Evolutionary conservation across 92 coral and sea anemone species (phyloP).

Genomic region (Anthopleura xanthogrammica): DNA sequence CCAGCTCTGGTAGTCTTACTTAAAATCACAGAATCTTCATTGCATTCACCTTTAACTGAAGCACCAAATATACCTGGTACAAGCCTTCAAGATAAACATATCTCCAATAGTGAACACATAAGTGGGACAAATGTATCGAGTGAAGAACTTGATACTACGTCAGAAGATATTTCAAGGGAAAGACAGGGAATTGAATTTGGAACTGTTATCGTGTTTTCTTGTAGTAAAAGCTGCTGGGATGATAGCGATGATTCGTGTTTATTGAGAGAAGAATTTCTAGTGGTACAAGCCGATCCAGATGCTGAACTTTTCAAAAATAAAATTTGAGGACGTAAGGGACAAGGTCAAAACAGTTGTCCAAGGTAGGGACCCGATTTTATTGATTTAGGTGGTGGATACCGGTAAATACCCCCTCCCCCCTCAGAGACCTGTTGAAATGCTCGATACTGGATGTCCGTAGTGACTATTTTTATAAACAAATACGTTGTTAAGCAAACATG

Average conservation of each 20-base stretch:
- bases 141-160: neutral
- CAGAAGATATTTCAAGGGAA: constrained; percentile 6
- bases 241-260: constrained; percentile 8
- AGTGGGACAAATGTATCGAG: neutral
- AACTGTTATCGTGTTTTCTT: constrained; percentile 76
- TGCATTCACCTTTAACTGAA: neutral
- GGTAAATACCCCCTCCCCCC: no score
- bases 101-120: neutral
- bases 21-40: constrained; percentile 16
- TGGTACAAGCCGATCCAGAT: constrained; percentile 88
- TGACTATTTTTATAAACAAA: no score
- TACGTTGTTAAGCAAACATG: no score
- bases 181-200: constrained; percentile 71
- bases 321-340: neutral
- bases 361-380: no score
- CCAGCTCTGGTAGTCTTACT: constrained; percentile 75
- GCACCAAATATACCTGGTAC: neutral
- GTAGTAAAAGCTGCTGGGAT: constrained; percentile 82
- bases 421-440: no score
- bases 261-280: constrained; percentile 58
- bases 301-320: constrained; percentile 44
- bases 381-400: no score
- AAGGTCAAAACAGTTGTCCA: no score
- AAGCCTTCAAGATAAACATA: neutral
- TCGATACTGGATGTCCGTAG: no score